These are phyloP conservation scores for Mustela nigripes DNA, from an alignment of 2,113 vertebrate species.

Conservation along the genomic window DNA sequence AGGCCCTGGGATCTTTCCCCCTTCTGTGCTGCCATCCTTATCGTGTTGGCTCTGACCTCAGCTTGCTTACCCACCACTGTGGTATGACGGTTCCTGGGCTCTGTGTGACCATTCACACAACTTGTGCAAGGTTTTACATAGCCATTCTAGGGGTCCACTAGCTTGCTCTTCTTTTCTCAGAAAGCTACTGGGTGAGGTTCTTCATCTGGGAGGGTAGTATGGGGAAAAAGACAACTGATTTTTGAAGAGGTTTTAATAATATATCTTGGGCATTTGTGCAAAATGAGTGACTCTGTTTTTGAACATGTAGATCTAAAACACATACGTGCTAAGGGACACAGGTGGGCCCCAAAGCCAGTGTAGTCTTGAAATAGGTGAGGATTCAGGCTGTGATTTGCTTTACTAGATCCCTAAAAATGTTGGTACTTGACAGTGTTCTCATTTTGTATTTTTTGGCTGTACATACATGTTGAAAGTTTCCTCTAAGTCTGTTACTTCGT, in stretches of 20 bases:
- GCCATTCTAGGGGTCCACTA: too few relatives aligned
- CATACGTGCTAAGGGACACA: background rate
- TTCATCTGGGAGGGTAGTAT: background rate
- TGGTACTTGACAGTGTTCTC: background rate
- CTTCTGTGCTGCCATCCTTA: background rate
- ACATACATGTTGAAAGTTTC: background rate
- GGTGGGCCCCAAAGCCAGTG: background rate
- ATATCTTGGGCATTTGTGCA: background rate
- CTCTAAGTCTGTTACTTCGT: background rate
- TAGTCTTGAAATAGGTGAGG: background rate
- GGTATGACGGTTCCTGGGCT: background rate
- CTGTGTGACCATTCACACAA: background rate
- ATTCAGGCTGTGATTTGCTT: background rate
- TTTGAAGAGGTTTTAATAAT: conserved; percentile 16
- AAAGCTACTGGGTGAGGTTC: background rate
- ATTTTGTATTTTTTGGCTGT: background rate
- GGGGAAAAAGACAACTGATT: background rate
- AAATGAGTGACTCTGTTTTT: background rate
- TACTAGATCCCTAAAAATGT: background rate
- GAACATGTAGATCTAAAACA: background rate
- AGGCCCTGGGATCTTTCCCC: background rate
- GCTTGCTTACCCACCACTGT: background rate
- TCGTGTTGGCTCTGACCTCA: background rate
- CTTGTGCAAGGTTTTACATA: background rate
- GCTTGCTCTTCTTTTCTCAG: background rate